A percentile compares a stretch with the other conserved stretches of the same genome.
Evolutionary conservation across 2,888 invertebrate genomes (phyloP).

Genomic region (Eurois occulta): DNA sequence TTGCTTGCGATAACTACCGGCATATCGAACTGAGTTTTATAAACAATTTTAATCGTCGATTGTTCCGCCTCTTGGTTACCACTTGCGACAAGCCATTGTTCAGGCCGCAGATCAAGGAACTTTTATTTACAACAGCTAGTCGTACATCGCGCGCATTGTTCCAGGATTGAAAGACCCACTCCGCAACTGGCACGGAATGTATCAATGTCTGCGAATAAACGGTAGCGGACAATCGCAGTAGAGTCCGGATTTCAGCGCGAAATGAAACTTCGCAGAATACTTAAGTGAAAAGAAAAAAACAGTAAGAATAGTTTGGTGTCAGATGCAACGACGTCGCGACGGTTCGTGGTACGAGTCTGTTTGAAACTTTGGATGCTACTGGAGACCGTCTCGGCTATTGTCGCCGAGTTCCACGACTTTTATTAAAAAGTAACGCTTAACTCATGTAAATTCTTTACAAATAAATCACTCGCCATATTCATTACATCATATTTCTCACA

Average conservation of each 20-base stretch:
- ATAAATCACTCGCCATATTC: conserved; percentile 46
- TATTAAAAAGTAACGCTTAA: conserved; percentile 65
- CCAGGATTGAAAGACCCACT: conserved; percentile 73
- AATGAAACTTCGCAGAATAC: conserved; percentile 85
- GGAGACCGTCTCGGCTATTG: conserved; percentile 68
- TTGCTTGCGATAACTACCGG: conserved; percentile 76
- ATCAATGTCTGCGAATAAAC: conserved; percentile 80
- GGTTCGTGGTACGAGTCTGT: conserved; percentile 81
- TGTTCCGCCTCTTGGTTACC: conserved; percentile 83
- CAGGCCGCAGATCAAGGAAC: conserved; percentile 71
- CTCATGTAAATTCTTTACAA: conserved; percentile 39
- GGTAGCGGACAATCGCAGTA: conserved; percentile 73
- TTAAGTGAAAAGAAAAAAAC: conserved; percentile 82
- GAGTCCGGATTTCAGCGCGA: conserved; percentile 76
- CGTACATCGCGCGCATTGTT: conserved; percentile 80
- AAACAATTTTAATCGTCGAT: conserved; percentile 88
- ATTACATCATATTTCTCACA: conserved; percentile 44
- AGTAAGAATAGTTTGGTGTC: conserved; percentile 85
- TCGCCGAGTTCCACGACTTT: conserved; percentile 63
- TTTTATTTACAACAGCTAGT: conserved; percentile 70
- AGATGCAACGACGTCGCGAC: conserved; percentile 83
- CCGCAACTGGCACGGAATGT: conserved; percentile 76
- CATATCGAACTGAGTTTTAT: conserved; percentile 83
- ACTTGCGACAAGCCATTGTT: conserved; percentile 85
- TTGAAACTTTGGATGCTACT: conserved; percentile 79